A percentile compares a stretch with the other conserved stretches of the same genome.
These are phyloP conservation scores for Hydra vulgaris DNA, from an alignment of 30 jellyfish, hydroid and myxozoan species.

Conservation along the genomic window DNA sequence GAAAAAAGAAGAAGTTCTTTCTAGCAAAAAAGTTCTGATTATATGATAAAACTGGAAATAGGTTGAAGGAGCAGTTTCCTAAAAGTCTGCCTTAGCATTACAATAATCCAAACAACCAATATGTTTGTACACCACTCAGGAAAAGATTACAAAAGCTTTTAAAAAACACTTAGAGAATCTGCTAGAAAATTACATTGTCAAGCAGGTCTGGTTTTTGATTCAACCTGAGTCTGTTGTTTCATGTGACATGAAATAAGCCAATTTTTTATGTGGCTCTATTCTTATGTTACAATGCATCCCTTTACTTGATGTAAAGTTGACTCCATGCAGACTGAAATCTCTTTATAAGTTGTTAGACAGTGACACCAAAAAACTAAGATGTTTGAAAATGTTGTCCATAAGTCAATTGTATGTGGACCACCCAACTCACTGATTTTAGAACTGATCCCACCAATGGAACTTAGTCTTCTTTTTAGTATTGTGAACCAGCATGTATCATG, in stretches of 20 bases:
- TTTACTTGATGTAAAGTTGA: background rate
- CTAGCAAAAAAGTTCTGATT: background rate
- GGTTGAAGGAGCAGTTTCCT: background rate
- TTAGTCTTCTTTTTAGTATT: background rate
- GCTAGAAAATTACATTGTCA: background rate
- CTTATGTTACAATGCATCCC: background rate
- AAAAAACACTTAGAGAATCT: background rate
- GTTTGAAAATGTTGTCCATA: background rate
- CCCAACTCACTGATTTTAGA: background rate
- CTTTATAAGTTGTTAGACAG: background rate
- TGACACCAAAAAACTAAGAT: background rate
- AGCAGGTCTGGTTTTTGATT: background rate
- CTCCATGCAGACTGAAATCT: background rate
- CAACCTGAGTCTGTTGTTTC: background rate
- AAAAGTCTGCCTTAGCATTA: background rate
- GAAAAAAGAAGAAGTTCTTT: background rate
- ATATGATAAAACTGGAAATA: background rate
- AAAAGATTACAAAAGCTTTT: background rate
- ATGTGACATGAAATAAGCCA: background rate
- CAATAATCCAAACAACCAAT: background rate
- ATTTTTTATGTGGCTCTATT: background rate
- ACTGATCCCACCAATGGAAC: background rate
- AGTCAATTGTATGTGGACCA: background rate
- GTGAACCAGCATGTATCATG: background rate
- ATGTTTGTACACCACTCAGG: background rate